Conservation (phyloP, 2,113 vertebrate genomes). For the Spizaetus ornatus region DNA sequence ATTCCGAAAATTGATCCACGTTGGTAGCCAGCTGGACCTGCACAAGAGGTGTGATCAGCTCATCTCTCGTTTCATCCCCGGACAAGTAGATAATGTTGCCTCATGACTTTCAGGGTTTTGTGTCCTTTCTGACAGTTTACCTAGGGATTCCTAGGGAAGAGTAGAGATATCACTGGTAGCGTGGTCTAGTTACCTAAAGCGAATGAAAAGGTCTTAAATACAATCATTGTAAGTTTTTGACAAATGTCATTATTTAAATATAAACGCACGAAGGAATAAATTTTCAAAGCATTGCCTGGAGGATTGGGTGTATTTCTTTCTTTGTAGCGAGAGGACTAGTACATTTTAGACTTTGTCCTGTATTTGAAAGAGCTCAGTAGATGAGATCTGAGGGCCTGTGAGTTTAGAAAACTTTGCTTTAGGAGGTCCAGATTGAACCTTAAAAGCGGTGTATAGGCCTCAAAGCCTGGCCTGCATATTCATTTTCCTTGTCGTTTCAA, state of each 20-base stretch:
- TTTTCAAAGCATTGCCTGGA: constrained; percentile 38
- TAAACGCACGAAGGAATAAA: background rate
- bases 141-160: background rate
- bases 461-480: background rate
- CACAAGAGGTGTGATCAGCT: background rate
- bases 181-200: background rate
- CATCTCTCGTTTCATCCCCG: background rate
- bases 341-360: background rate
- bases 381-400: background rate
- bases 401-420: constrained; percentile 28
- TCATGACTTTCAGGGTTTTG: background rate
- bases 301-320: background rate
- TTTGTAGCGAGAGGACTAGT: background rate
- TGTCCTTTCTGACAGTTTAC: background rate
- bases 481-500: constrained; percentile 1
- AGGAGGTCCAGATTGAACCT: background rate
- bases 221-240: background rate
- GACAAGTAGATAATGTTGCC: background rate
- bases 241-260: constrained; percentile 27
- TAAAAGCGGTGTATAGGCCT: background rate
- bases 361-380: background rate
- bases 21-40: background rate
- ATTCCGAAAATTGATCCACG: background rate
- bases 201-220: background rate
- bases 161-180: background rate